Evolutionary conservation across 2,113 vertebrate genomes (phyloP).

Genomic region (Callochromis pleurospilus): DNA sequence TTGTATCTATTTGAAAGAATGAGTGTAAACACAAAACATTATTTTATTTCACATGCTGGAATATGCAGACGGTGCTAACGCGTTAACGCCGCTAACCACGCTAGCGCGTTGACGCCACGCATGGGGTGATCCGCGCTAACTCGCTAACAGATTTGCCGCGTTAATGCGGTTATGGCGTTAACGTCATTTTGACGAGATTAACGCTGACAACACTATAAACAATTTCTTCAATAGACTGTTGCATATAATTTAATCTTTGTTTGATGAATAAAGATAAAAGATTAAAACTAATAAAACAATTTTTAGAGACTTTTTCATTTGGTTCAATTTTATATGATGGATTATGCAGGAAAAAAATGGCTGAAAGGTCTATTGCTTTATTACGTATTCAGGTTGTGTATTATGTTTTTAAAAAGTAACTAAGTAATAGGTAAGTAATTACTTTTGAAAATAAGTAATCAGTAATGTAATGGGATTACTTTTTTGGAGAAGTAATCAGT

Average conservation of each 20-base stretch:
- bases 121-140: not conserved
- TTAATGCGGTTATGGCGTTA: not conserved
- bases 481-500: not conserved
- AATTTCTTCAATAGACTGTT: not conserved
- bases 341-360: not conserved
- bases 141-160: not conserved
- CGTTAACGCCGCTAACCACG: not conserved
- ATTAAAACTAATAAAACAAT: not conserved
- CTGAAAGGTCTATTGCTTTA: not conserved
- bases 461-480: not conserved
- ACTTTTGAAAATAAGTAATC: not conserved
- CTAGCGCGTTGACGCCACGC: accelerated
- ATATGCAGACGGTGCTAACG: not conserved
- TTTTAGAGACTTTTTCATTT: not conserved
- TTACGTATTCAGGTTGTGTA: not conserved
- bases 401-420: not conserved
- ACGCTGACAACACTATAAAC: not conserved
- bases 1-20: not conserved
- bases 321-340: not conserved
- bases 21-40: not conserved
- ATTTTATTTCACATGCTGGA: not conserved
- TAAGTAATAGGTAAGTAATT: not conserved
- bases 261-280: not conserved
- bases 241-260: not conserved
- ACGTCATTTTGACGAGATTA: not conserved